phyloP scores from a whole-genome alignment of 2,113 vertebrate genomes.

The Falco punctatus region DNA sequence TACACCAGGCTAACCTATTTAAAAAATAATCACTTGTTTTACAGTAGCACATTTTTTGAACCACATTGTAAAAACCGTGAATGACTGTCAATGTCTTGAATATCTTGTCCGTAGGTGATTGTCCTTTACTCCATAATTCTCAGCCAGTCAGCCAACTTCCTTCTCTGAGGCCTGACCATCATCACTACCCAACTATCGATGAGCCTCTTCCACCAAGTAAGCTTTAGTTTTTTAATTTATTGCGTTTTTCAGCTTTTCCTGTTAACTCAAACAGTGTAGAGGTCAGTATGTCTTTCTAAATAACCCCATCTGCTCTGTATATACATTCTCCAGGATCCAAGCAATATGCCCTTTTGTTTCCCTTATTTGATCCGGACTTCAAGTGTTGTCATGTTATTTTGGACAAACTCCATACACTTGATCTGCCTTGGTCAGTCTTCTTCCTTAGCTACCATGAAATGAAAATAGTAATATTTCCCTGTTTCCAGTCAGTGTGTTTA shows the following conservation, averaged over 20 bases:
- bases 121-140: constrained; percentile 85
- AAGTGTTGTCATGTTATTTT: neutral
- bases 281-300: constrained; percentile 71
- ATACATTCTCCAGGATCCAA: neutral
- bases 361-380: neutral
- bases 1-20: neutral
- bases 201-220: constrained; percentile 99
- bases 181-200: constrained; percentile 96
- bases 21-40: constrained; percentile 55
- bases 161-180: constrained; percentile 91
- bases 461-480: neutral
- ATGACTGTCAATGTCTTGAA: constrained; percentile 80
- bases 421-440: neutral
- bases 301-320: constrained; percentile 21
- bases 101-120: constrained; percentile 85
- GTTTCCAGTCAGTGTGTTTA: neutral
- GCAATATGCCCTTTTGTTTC: constrained; percentile 4
- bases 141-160: constrained; percentile 91
- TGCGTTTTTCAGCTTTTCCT: constrained; percentile 70
- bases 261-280: constrained; percentile 60
- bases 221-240: constrained; percentile 78
- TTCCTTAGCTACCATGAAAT: neutral
- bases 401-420: neutral
- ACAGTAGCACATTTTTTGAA: constrained; percentile 68
- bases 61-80: constrained; percentile 61